Conservation (phyloP, 2,888 invertebrate genomes). For the Rhogogaster chlorosoma region DNA sequence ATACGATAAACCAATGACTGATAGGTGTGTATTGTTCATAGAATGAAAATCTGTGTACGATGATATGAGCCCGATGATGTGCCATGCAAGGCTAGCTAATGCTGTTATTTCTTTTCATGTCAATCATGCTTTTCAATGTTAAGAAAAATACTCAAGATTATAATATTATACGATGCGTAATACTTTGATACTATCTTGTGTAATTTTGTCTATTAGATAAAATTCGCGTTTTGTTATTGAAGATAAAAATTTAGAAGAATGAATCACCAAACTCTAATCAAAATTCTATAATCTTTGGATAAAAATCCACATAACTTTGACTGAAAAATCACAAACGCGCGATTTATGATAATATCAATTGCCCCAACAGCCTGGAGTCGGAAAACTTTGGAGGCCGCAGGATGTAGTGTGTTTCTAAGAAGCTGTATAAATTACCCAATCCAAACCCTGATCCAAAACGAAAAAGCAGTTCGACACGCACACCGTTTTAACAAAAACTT, state of each 20-base stretch:
- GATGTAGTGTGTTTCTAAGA: neutral
- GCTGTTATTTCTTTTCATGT: constrained; percentile 16
- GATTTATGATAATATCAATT: neutral
- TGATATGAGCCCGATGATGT: constrained; percentile 20
- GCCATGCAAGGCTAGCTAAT: constrained; percentile 16
- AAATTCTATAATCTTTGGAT: neutral
- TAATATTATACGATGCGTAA: neutral
- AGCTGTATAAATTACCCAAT: neutral
- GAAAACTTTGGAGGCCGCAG: neutral
- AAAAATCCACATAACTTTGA: neutral
- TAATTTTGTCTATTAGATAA: neutral
- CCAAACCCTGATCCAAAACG: neutral
- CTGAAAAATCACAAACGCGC: neutral
- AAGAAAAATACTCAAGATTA: constrained; percentile 28
- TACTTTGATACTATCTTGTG: neutral
- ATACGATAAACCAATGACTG: constrained; percentile 2
- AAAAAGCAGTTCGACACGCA: neutral
- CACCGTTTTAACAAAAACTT: neutral
- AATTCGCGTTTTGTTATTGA: neutral
- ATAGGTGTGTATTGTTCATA: neutral
- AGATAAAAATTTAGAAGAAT: neutral
- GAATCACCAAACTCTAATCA: neutral
- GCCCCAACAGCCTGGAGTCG: neutral
- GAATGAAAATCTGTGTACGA: neutral
- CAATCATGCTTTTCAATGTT: constrained; percentile 42